A percentile compares a stretch with the other conserved stretches of the same genome.
Conservation (phyloP, 2,888 invertebrate genomes). For the Pasiphila rectangulata region DNA sequence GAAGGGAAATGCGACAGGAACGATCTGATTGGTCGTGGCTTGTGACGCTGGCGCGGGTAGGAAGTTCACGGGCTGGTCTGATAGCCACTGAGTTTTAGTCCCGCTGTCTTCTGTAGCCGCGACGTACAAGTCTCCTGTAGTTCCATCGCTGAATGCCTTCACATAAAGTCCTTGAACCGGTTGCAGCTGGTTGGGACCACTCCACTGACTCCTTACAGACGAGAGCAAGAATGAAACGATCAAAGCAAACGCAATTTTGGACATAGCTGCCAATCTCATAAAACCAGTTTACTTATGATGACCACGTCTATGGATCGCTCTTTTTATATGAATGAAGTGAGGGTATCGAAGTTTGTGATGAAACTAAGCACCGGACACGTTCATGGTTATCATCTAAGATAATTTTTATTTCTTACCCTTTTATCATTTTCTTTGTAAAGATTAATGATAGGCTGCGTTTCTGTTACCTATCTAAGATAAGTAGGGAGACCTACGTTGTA, state of each 20-base stretch:
- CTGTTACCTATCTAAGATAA: neutral
- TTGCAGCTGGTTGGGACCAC: slow-evolving; percentile 49
- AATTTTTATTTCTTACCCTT: slow-evolving; percentile 6
- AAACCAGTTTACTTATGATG: slow-evolving; percentile 26
- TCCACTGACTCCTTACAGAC: slow-evolving; percentile 44
- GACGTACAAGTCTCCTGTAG: slow-evolving; percentile 70
- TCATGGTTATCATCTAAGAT: slow-evolving; percentile 16
- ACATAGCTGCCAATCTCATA: slow-evolving; percentile 29
- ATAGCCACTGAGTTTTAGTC: slow-evolving; percentile 64
- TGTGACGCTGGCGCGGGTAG: slow-evolving; percentile 40
- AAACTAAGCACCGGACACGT: slow-evolving; percentile 26
- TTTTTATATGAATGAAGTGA: slow-evolving; percentile 36
- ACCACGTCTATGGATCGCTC: neutral
- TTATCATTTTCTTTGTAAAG: slow-evolving; percentile 1
- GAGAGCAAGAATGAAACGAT: slow-evolving; percentile 19
- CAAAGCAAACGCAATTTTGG: slow-evolving; percentile 21
- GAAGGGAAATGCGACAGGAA: slow-evolving; percentile 9
- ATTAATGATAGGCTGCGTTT: slow-evolving; percentile 6
- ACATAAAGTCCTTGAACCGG: slow-evolving; percentile 71
- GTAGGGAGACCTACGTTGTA: no score
- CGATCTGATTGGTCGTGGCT: slow-evolving; percentile 36
- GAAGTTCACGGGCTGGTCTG: slow-evolving; percentile 65
- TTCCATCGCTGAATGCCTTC: slow-evolving; percentile 66
- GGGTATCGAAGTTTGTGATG: slow-evolving; percentile 12
- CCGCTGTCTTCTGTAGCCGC: slow-evolving; percentile 71